Evolutionary conservation across 1,140 invertebrate genomes (phyloP).

Genomic region (Trinorchestia longiramus): DNA sequence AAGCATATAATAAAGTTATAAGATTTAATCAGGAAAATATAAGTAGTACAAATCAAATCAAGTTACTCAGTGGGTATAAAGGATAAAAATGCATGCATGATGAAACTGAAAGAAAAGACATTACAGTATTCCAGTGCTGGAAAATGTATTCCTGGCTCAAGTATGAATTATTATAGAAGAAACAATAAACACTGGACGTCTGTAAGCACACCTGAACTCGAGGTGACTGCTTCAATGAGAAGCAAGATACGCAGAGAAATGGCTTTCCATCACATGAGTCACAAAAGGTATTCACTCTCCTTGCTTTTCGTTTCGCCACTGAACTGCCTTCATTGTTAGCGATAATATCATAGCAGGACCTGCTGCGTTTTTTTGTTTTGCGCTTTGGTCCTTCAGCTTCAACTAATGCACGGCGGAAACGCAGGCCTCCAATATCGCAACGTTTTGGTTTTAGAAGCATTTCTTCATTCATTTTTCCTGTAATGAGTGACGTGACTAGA

Average conservation of each 20-base stretch:
- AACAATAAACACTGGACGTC: slow-evolving; percentile 11
- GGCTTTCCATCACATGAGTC: slow-evolving; percentile 49
- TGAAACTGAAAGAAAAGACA: not conserved
- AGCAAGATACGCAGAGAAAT: slow-evolving; percentile 56
- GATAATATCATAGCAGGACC: slow-evolving; percentile 48
- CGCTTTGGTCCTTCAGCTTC: slow-evolving; percentile 37
- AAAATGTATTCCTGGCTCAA: slow-evolving; percentile 19
- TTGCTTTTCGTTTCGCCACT: slow-evolving; percentile 35
- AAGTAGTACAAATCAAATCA: slow-evolving; percentile 46
- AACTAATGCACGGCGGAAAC: slow-evolving; percentile 34
- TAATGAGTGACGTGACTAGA: slow-evolving; percentile 49
- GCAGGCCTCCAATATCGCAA: slow-evolving; percentile 40
- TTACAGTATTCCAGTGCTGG: slow-evolving; percentile 21
- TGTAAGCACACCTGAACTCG: slow-evolving; percentile 12
- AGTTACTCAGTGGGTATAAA: not conserved
- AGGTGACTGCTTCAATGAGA: slow-evolving; percentile 53
- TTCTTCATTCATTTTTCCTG: slow-evolving; percentile 50
- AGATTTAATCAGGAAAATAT: slow-evolving; percentile 29
- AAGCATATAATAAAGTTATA: slow-evolving; percentile 36
- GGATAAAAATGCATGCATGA: not conserved
- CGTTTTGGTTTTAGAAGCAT: slow-evolving; percentile 44
- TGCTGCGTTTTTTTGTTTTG: slow-evolving; percentile 36
- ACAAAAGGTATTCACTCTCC: slow-evolving; percentile 50
- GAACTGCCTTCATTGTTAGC: slow-evolving; percentile 47
- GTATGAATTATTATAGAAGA: slow-evolving; percentile 26